Evolutionary conservation across 2,797 vertebrate species (phyloP).

Genomic region (Gouania willdenowi): DNA sequence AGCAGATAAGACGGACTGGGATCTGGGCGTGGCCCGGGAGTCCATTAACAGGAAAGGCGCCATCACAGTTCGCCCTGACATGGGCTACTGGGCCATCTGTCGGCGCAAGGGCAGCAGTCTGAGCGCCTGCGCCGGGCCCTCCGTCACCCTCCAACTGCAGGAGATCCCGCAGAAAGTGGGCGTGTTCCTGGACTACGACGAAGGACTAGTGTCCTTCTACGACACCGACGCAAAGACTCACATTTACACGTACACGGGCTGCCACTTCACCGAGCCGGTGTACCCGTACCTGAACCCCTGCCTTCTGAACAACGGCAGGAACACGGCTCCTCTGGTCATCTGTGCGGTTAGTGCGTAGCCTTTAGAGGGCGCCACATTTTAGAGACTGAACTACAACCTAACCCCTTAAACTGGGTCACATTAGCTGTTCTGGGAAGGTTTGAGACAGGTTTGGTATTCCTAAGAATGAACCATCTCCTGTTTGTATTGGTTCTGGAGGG

Average conservation of each 20-base stretch:
- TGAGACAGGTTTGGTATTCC: too few relatives aligned
- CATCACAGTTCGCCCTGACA: constrained; percentile 50
- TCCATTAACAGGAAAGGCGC: constrained; percentile 70
- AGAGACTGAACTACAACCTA: too few relatives aligned
- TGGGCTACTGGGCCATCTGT: constrained; percentile 68
- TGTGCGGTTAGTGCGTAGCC: not conserved
- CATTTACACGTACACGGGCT: constrained; percentile 55
- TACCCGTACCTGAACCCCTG: constrained; percentile 68
- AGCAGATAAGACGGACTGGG: constrained; percentile 71
- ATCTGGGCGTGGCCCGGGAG: constrained; percentile 73
- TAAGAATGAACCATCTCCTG: too few relatives aligned
- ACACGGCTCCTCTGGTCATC: constrained; percentile 54
- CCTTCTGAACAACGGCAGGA: constrained; percentile 53
- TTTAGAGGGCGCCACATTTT: too few relatives aligned
- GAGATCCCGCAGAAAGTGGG: constrained; percentile 48
- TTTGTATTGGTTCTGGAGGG: too few relatives aligned
- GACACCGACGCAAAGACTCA: constrained; percentile 40
- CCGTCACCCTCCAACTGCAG: constrained; percentile 25
- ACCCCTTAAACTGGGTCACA: too few relatives aligned
- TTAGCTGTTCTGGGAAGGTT: too few relatives aligned
- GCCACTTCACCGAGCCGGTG: constrained; percentile 51
- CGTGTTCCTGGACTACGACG: constrained; percentile 62
- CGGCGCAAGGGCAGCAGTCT: constrained; percentile 48
- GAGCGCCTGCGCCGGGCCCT: constrained; percentile 45
- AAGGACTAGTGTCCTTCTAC: constrained; percentile 61